These are phyloP conservation scores for Parazoanthus swiftii DNA, from an alignment of 92 coral and sea anemone species.

Conservation along the genomic window DNA sequence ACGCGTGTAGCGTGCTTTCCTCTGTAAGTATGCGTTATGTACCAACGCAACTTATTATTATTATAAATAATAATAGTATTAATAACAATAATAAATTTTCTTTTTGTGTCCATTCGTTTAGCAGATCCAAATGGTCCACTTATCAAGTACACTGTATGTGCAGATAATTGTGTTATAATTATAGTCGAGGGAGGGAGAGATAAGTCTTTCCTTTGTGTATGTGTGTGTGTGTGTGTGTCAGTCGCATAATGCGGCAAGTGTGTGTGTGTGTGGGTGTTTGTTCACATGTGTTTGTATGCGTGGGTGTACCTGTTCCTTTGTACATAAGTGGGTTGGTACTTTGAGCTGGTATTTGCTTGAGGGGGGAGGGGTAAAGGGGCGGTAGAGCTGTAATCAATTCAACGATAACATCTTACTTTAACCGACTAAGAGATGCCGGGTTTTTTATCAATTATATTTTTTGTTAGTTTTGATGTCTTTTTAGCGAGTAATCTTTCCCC, in stretches of 20 bases:
- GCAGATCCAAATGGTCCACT: too few species aligned
- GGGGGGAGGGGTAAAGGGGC: neutral
- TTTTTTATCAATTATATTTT: too few species aligned
- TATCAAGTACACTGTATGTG: neutral
- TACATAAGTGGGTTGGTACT: neutral
- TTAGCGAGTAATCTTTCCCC: too few species aligned
- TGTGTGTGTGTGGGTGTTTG: neutral
- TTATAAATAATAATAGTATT: too few species aligned
- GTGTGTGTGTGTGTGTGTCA: neutral
- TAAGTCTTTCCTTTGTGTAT: neutral
- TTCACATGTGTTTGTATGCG: neutral
- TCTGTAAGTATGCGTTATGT: too few species aligned
- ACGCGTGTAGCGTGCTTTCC: neutral
- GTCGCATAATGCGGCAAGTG: too few species aligned
- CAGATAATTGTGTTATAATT: neutral
- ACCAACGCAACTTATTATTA: too few species aligned
- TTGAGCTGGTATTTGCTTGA: neutral
- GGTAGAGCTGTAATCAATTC: neutral
- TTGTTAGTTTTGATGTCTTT: too few species aligned
- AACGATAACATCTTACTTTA: neutral
- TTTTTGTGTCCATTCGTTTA: too few species aligned
- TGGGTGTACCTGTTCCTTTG: neutral
- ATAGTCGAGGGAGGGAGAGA: neutral
- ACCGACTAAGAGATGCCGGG: too few species aligned
- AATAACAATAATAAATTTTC: too few species aligned